Evolutionary conservation across 2,888 invertebrate genomes (phyloP).

Genomic region (Chloroclystis v-ata): DNA sequence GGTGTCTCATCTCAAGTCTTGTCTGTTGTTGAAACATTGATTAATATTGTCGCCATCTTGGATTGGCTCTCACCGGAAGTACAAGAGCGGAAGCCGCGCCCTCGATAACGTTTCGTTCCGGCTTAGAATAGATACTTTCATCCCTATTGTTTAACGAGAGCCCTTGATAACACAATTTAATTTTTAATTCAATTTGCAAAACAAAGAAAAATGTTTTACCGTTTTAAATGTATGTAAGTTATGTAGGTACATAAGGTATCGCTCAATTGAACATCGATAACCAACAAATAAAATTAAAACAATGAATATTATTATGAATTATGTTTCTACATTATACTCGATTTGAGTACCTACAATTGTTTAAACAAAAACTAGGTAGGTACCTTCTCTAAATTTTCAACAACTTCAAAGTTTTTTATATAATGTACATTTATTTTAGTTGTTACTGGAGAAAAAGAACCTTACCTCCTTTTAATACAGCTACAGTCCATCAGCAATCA

Average conservation of each 20-base stretch:
- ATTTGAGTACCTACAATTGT: conserved; percentile 18
- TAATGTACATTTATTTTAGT: conserved; percentile 5
- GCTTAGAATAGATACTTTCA: conserved; percentile 50
- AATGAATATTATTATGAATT: no score
- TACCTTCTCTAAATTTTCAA: conserved; percentile 30
- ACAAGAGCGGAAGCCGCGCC: conserved; percentile 52
- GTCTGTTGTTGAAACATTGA: conserved; percentile 78
- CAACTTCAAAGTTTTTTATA: not conserved
- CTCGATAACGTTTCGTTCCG: conserved; percentile 53
- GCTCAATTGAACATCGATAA: conserved; percentile 55
- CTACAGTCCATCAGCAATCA: conserved; percentile 17
- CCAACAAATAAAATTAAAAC: not conserved
- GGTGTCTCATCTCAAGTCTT: conserved; percentile 56
- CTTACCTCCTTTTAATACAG: conserved; percentile 15
- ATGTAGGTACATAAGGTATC: conserved; percentile 21
- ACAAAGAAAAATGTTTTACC: conserved; percentile 33
- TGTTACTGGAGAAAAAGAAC: conserved; percentile 15
- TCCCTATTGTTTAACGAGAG: conserved; percentile 56
- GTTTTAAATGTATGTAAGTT: conserved; percentile 27
- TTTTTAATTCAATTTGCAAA: conserved; percentile 27
- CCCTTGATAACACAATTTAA: conserved; percentile 38
- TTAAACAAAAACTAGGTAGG: no score
- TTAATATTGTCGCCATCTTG: conserved; percentile 78
- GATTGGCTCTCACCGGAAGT: conserved; percentile 52
- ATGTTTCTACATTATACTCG: no score